Evolutionary conservation across 2,797 vertebrate genomes (phyloP).

Genomic region (Jordanella pulchra): DNA sequence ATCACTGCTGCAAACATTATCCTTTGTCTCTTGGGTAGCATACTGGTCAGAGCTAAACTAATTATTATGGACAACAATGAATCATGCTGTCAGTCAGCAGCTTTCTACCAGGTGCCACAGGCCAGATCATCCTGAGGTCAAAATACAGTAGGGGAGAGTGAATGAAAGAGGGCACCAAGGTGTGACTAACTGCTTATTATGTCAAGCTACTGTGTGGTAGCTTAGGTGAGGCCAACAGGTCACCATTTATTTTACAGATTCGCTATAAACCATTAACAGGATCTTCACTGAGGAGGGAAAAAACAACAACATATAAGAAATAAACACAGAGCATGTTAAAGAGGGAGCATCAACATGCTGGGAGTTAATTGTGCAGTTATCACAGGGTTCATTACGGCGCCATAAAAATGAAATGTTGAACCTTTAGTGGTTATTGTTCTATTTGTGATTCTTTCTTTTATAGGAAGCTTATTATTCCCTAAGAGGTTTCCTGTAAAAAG

Average conservation of each 20-base stretch:
- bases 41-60: constrained; percentile 41
- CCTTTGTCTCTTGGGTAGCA: constrained; percentile 38
- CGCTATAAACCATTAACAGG: constrained; percentile 64
- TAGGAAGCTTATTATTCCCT: constrained; percentile 27
- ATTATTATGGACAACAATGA: constrained; percentile 70
- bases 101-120: constrained; percentile 62
- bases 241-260: constrained; percentile 63
- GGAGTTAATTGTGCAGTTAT: constrained; percentile 46
- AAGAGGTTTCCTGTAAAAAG: constrained; percentile 36
- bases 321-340: constrained; percentile 32
- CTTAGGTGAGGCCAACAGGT: constrained; percentile 62
- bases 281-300: constrained; percentile 24
- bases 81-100: constrained; percentile 76
- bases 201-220: constrained; percentile 54
- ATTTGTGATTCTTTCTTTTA: constrained; percentile 13
- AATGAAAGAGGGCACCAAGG: constrained; percentile 51
- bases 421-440: constrained; percentile 12
- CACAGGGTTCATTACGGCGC: constrained; percentile 43
- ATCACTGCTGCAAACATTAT: constrained; percentile 39
- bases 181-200: constrained; percentile 77
- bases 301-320: constrained; percentile 34
- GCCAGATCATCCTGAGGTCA: constrained; percentile 65
- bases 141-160: constrained; percentile 51
- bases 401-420: constrained; percentile 27
- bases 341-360: constrained; percentile 26